Conservation (phyloP, 2,113 vertebrate species). For the Tautogolabrus adspersus region DNA sequence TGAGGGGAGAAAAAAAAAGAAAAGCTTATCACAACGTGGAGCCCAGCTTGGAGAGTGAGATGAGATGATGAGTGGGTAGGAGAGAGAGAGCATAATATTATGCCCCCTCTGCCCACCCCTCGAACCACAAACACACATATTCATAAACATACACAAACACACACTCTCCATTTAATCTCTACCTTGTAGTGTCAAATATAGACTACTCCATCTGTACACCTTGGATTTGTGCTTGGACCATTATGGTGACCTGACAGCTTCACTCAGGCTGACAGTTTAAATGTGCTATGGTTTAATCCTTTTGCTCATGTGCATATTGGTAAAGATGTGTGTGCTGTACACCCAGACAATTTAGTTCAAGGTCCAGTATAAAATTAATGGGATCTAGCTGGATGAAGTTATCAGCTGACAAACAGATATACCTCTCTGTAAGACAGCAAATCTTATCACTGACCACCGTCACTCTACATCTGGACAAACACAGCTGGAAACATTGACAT, state of each 20-base stretch:
- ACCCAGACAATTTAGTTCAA: constrained; percentile 37
- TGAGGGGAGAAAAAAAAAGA: constrained; percentile 21
- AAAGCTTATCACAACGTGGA: constrained; percentile 41
- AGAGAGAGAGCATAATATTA: constrained; percentile 6
- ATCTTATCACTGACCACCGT: neutral
- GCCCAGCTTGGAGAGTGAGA: constrained; percentile 38
- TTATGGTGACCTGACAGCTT: neutral
- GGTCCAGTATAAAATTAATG: constrained; percentile 39
- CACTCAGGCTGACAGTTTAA: neutral
- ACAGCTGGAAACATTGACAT: too few species aligned
- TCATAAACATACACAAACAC: neutral
- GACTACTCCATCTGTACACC: neutral
- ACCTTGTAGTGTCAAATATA: constrained; percentile 5
- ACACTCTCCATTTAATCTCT: neutral
- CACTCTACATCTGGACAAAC: neutral
- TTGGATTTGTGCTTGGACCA: constrained; percentile 12
- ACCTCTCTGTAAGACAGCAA: neutral
- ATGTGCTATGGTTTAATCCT: neutral
- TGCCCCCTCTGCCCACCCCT: neutral
- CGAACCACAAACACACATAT: neutral
- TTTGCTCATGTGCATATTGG: neutral
- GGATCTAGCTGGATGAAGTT: constrained; percentile 18
- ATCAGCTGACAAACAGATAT: constrained; percentile 37
- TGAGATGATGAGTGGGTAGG: constrained; percentile 36
- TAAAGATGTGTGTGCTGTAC: neutral